These are phyloP conservation scores for Tachyglossus aculeatus DNA, from an alignment of 2,797 vertebrate genomes.

Conservation along the genomic window DNA sequence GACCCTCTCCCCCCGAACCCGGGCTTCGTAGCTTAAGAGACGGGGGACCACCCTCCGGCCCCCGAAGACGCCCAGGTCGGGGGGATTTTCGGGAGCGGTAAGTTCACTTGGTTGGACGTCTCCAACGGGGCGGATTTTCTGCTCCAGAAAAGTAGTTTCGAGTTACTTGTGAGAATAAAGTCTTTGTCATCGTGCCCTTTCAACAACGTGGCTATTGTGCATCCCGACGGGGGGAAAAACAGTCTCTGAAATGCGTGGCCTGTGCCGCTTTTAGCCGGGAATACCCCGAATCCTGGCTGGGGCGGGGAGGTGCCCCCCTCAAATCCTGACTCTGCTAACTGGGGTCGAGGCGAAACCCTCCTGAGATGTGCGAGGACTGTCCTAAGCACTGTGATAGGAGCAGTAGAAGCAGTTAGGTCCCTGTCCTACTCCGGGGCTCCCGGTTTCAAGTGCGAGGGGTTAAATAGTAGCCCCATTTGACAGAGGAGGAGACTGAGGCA, in stretches of 20 bases:
- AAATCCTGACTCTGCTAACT: constrained; percentile 4
- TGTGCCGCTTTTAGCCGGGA: constrained; percentile 64
- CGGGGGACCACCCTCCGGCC: too few species aligned
- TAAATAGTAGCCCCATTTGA: too few species aligned
- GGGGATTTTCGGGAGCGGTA: background rate
- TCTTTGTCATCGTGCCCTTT: constrained; percentile 80
- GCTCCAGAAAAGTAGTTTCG: constrained; percentile 75
- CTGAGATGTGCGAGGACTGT: background rate
- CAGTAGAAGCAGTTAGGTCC: too few species aligned
- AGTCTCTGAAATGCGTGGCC: constrained; percentile 72
- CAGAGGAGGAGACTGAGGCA: too few species aligned
- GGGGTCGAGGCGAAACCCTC: background rate
- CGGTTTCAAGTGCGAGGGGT: too few species aligned
- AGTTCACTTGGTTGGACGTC: background rate
- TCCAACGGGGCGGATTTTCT: constrained; percentile 49
- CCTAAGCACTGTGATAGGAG: too few species aligned
- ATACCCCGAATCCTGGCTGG: too few species aligned
- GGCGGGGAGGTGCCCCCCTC: too few species aligned
- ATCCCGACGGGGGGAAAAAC: constrained; percentile 68
- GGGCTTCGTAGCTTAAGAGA: too few species aligned
- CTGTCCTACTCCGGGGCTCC: too few species aligned
- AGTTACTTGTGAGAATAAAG: constrained; percentile 83
- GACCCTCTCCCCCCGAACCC: too few species aligned
- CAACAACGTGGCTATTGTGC: constrained; percentile 78
- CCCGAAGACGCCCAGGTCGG: background rate